Evolutionary conservation across 2,113 vertebrate species (phyloP).

Genomic region (Catharus fuscescens): DNA sequence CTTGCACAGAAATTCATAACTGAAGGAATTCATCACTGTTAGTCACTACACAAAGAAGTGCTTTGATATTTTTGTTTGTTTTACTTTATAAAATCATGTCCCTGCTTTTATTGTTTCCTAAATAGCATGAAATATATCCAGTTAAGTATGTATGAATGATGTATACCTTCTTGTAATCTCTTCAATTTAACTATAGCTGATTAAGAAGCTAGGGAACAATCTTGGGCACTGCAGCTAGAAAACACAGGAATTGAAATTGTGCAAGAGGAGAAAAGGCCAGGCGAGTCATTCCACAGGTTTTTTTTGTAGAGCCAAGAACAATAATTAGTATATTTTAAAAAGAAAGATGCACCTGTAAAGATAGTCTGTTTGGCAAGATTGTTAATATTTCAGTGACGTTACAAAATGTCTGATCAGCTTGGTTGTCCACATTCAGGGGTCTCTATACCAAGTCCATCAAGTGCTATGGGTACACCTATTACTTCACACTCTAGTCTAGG

Average conservation of each 20-base stretch:
- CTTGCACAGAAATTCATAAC: background rate
- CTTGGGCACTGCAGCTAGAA: background rate
- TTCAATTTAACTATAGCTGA: background rate
- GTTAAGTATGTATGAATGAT: background rate
- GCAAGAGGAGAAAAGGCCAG: background rate
- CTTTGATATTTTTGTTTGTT: background rate
- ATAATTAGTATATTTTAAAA: background rate
- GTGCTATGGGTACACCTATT: background rate
- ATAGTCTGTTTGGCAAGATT: background rate
- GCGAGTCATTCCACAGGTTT: background rate
- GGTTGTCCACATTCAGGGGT: background rate
- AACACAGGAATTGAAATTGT: background rate
- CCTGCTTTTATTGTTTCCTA: background rate
- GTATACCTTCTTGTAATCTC: background rate
- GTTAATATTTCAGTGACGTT: background rate
- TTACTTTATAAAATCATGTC: background rate
- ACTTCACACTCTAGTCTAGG: background rate
- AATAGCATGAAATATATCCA: background rate
- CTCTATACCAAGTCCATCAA: fast-evolving
- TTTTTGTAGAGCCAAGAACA: background rate
- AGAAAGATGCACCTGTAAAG: background rate
- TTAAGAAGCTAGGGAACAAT: background rate
- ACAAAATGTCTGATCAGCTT: background rate
- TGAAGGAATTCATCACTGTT: background rate
- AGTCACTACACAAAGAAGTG: background rate